Percentiles rank a stretch among this genome's conserved stretches.
phyloP scores from a whole-genome alignment of 92 coral and sea anemone genomes.

The Siderastrea radians region DNA sequence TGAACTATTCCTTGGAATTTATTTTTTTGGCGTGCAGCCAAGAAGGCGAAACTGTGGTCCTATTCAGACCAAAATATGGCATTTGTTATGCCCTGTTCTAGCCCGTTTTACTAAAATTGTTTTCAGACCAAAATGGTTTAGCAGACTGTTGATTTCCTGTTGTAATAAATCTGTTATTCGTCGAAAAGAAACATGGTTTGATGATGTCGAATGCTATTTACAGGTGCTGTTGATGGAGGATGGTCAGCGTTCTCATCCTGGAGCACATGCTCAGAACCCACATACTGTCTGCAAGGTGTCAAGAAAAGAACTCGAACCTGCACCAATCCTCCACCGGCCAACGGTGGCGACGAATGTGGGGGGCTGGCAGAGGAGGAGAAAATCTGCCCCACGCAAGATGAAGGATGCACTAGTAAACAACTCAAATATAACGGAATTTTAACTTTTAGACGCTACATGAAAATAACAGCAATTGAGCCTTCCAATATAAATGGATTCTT shows the following conservation, averaged over 20 bases:
- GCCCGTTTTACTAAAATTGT: too few relatives aligned
- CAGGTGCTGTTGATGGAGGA: slow-evolving; percentile 94
- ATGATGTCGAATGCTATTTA: not conserved
- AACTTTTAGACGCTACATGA: too few relatives aligned
- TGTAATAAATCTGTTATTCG: not conserved
- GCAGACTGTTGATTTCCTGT: not conserved
- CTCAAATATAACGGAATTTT: not conserved
- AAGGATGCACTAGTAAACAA: slow-evolving; percentile 85
- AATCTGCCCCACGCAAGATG: slow-evolving; percentile 85
- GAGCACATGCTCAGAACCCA: slow-evolving; percentile 83
- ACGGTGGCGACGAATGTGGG: slow-evolving; percentile 91
- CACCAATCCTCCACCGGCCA: slow-evolving; percentile 84
- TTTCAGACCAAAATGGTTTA: too few relatives aligned
- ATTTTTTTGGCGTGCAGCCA: too few relatives aligned
- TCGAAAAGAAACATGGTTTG: not conserved
- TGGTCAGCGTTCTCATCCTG: slow-evolving; percentile 87
- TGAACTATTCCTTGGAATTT: too few relatives aligned
- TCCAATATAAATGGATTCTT: too few relatives aligned
- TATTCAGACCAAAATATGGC: too few relatives aligned
- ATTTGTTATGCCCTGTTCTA: too few relatives aligned
- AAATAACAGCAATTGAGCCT: too few relatives aligned
- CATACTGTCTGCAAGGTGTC: slow-evolving; percentile 79
- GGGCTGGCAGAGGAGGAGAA: slow-evolving; percentile 79
- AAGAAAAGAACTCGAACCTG: slow-evolving; percentile 79
- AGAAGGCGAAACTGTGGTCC: too few relatives aligned